Evolutionary conservation across 2,113 vertebrate genomes (phyloP), one percentile per base, ranked within the genome.

Genomic region (Xiphophorus maculatus): DNA sequence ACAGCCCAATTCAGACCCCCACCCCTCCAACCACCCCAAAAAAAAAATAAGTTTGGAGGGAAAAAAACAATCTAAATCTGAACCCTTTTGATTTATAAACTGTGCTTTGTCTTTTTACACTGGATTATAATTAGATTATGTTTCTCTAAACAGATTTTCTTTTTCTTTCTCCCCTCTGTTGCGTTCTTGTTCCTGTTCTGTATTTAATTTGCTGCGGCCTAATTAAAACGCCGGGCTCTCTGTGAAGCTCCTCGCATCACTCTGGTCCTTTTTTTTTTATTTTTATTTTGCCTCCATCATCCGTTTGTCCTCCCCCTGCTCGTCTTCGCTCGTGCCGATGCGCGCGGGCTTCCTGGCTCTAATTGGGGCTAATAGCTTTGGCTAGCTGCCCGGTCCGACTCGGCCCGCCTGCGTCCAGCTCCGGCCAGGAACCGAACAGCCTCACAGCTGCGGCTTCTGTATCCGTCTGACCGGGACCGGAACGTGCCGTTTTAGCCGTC

Each of bases 341-440:
- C 0, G 29, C 69, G 74, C 79, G 86, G 80, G 86, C 75, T 67
- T 74, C 83, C 77, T 67, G 74, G 4, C 74, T 83, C 67, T 91
- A 90, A 91, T 77, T 61, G 81, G 68, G 81, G 81, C 79, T 90
- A 90, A 91, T 90, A 65, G 82, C 72, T 80, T 69, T 82, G 88
- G 88, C 88, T 84, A 86, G 89, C 86, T 90, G 91, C 89, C 87
- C 61, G 83, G 29, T 77, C n/a, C 22, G 80, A 76, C 73, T 71
- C 81, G 42, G 79, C 42, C 69, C 22, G 14, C 71, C 51, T 60
- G 79, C 73, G 73, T 60, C 64, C 75, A 89, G 84, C 77, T 78
- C 76, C 84, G 76, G 86, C 72, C 87, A 5, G 48, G 74, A 64
- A 79, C 60, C 73, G 74, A 66, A 73, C 66, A 33, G 1, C 44